Evolutionary conservation across 92 coral and sea anemone species (phyloP), one percentile per base, ranked within the genome.

Genomic region (Parazoanthus swiftii): DNA sequence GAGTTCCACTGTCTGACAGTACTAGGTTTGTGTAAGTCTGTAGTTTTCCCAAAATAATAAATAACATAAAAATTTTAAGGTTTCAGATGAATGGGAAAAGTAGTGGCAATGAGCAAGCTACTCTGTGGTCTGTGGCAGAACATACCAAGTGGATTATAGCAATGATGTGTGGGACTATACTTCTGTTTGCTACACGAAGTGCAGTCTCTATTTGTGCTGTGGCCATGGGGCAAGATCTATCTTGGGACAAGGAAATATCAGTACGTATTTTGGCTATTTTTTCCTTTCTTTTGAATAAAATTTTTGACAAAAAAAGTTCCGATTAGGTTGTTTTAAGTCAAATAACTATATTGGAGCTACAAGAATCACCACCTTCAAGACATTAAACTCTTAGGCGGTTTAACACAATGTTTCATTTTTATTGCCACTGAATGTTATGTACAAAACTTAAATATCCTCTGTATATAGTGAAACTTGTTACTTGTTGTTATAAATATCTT

Each of bases 231-330:
- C 94, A 92, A 54, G 97, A 94, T 75, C 79, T 94, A 13, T 86
- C 86, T 33, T 94, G 97, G 97, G 92, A 92, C 86, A 94, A 94
- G 86, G 91, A 90, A n/a, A 94, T 89, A 23, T 91, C 97, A 37
- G 97, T 94, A 35, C 91, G 97, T 89, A 51, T 36, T 66, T 58
- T 29, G 29, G 54, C 9, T 77, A 44, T n/a, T 77, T 46, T 42
- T 75, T 58, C 20, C 66, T 58, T 58, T 2, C 18, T n/a, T 14
- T 21, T 71, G 75, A 23, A 25, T 25, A 11, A 71, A 25, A 71
- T 11, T 26, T 71, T 71, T 71, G 26, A 9, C 3, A 14, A n/a
- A 33, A 25, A 71, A 13, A 71, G 8, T 11, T 58, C 66, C 10
- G 8, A 4, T 9, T 10, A 58, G 20, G 14, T 18, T 14, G 66